Evolutionary conservation across 2,113 vertebrate genomes (phyloP).

Genomic region (Megaleporinus macrocephalus): DNA sequence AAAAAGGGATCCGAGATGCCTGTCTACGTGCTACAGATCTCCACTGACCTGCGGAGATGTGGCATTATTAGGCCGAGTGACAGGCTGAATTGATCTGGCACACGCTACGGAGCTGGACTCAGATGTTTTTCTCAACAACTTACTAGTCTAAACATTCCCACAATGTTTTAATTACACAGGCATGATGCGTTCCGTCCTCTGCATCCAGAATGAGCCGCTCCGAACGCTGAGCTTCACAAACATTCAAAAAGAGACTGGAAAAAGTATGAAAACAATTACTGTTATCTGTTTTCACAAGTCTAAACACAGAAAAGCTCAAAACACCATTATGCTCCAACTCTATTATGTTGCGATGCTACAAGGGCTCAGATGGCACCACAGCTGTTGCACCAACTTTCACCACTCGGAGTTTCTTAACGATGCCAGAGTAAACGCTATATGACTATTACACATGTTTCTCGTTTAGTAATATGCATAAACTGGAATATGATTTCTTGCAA

Average conservation of each 20-base stretch:
- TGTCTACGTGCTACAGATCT: constrained; percentile 15
- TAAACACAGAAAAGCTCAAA: not conserved
- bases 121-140: constrained; percentile 30
- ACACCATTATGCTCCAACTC: not conserved
- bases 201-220: not conserved
- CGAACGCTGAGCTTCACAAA: not conserved
- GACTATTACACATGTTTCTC: not conserved
- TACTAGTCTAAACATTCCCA: constrained; percentile 45
- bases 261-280: not conserved
- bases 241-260: not conserved
- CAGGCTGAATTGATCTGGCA: constrained; percentile 35
- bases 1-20: constrained; percentile 25
- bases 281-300: not conserved
- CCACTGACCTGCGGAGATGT: constrained; percentile 1
- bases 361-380: not conserved
- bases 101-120: not conserved
- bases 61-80: constrained; percentile 20
- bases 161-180: constrained; percentile 45
- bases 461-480: not conserved
- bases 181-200: not conserved
- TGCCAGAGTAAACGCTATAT: not conserved
- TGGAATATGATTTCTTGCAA: not conserved
- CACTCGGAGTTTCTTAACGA: not conserved
- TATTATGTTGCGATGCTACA: not conserved
- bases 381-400: constrained; percentile 3